Base-by-base conservation (phyloP, 53 echinoderm and acorn worm genomes). In the Holothuria scabra region DNA sequence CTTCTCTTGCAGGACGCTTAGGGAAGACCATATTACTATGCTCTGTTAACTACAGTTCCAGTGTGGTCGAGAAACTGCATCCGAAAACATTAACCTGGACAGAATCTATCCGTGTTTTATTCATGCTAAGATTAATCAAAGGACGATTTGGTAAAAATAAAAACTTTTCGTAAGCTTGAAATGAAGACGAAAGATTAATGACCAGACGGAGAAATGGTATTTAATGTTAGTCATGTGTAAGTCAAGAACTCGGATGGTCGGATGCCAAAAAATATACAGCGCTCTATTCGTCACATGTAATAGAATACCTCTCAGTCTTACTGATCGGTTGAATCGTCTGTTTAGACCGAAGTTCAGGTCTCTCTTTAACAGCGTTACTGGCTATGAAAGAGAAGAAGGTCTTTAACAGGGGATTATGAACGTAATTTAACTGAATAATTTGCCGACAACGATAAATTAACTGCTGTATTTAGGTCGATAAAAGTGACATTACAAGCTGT, bases 111-210 rank as follows among this genome's bases (percentile, higher is more conserved):
- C 52, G 52, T 52, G 52, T 52, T 52, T 52, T 16, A 52, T 52
- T 52, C 52, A 52, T 52, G 52, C 4, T 52, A 2, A 52, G 52
- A 69, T 33, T 69, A 69, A 69, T 69, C 69, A 72, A 72, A 72
- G 72, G 48, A 44, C 72, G 48, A 72, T 72, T 72, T 72, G 72
- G 65, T 46, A 72, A 72, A 72, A 44, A 48, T 72, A 72, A 72
- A 52, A 52, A 5, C 5, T 8, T 52, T 52, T 52, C n/a, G 72
- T 44, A 72, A 26, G 11, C 72, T 46, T 72, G 23, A 11, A 35
- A 46, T 41, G 18, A 46, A 72, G 26, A 24, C 44, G 46, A 72
- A 69, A 72, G 72, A 72, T 72, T 72, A 46, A 72, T 49, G 72
- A 44, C 12, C 72, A 46, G 48, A 44, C 14, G 65, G 72, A 48